Conservation (phyloP, 2,888 invertebrate genomes). For the Melinaea marsaeus region DNA sequence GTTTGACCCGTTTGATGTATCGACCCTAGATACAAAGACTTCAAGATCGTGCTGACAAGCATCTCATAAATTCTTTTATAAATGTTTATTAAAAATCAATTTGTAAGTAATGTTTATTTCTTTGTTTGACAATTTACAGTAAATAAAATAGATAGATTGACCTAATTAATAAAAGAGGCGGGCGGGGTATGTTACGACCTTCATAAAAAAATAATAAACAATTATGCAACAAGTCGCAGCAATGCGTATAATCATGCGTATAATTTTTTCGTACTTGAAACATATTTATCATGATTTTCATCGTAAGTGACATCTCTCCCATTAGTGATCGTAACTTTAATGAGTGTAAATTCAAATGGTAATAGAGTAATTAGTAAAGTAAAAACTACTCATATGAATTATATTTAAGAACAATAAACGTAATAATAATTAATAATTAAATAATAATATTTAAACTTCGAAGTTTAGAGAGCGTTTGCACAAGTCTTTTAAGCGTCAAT, state of each 20-base stretch:
- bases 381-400: not conserved
- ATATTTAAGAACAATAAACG: not conserved
- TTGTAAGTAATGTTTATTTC: too few relatives aligned
- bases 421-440: not conserved
- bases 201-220: not conserved
- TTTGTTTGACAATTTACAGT: not conserved
- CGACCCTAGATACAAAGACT: conserved; percentile 4
- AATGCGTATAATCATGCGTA: conserved; percentile 39
- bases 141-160: not conserved
- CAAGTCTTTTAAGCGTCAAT: too few relatives aligned
- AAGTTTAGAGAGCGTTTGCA: too few relatives aligned
- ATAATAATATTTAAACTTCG: too few relatives aligned
- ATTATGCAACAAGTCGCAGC: conserved; percentile 10
- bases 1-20: conserved; percentile 4
- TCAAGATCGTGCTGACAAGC: not conserved
- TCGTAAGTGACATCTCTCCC: conserved; percentile 69
- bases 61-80: not conserved
- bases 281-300: conserved; percentile 58
- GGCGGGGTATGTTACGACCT: not conserved
- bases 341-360: not conserved
- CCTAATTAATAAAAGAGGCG: not conserved
- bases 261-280: conserved; percentile 52
- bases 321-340: conserved; percentile 69
- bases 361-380: not conserved
- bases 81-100: too few relatives aligned